Conservation (phyloP, 92 coral and sea anemone genomes). For the Desmophyllum pertusum region DNA sequence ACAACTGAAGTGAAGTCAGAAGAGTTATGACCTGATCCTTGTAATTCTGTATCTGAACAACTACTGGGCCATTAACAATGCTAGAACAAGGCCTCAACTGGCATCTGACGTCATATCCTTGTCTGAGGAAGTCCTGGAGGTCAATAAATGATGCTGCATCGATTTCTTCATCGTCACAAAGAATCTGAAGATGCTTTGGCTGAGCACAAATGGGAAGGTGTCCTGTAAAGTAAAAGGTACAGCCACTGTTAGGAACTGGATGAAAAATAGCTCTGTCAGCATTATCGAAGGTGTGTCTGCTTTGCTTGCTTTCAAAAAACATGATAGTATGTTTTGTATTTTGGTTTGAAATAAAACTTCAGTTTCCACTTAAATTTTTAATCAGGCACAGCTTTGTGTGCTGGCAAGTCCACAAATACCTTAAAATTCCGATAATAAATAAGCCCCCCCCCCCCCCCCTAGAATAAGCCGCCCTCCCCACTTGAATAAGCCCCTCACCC, state of each 20-base stretch:
- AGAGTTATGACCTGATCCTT: conserved; percentile 8
- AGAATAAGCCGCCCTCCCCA: no score
- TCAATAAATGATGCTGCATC: conserved; percentile 1
- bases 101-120: conserved; percentile 42
- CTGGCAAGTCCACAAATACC: not conserved
- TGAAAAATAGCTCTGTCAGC: not conserved
- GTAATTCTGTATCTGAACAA: conserved; percentile 9
- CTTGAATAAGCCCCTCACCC: no score
- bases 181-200: conserved; percentile 35
- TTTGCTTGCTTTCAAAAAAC: not conserved
- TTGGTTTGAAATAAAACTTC: not conserved
- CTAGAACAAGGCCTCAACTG: conserved; percentile 14
- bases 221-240: not conserved
- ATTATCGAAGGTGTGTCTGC: not conserved
- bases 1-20: not conserved
- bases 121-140: conserved; percentile 13
- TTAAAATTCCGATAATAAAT: no score
- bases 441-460: no score
- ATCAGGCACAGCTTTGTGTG: not conserved
- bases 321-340: not conserved
- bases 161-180: conserved; percentile 39
- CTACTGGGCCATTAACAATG: conserved; percentile 27
- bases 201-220: conserved; percentile 8
- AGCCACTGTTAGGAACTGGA: not conserved
- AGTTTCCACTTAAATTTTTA: not conserved